Conservation (phyloP, 2,888 invertebrate species). For the Caenorhabditis virilis region DNA sequence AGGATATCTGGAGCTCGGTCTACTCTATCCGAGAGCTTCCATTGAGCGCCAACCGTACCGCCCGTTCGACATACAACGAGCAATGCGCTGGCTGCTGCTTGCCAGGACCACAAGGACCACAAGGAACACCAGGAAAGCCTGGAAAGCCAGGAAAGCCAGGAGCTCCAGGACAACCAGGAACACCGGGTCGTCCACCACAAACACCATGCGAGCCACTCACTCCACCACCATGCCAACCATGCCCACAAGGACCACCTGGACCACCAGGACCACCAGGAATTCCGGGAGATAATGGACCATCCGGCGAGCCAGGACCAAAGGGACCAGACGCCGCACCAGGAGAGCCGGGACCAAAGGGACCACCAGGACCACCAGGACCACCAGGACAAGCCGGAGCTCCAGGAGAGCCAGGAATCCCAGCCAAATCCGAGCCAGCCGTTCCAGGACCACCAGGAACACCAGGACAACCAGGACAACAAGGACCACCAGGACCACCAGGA, state of each 20-base stretch:
- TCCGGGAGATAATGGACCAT: constrained; percentile 56
- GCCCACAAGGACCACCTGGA: constrained; percentile 58
- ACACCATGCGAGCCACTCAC: constrained; percentile 55
- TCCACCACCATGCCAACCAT: constrained; percentile 59
- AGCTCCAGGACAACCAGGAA: constrained; percentile 57
- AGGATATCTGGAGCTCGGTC: constrained; percentile 55
- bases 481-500: constrained; percentile 56
- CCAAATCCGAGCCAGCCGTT: constrained; percentile 51
- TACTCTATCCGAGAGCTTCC: constrained; percentile 54
- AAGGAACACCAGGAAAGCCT: constrained; percentile 55
- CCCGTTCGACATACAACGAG: constrained; percentile 51
- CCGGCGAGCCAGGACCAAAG: constrained; percentile 54
- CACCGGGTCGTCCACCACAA: constrained; percentile 59
- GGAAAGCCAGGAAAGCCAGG: constrained; percentile 61
- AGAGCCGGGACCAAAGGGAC: constrained; percentile 60
- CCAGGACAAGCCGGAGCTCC: constrained; percentile 55
- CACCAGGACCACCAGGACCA: constrained; percentile 53
- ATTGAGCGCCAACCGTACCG: constrained; percentile 53
- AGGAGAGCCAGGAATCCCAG: constrained; percentile 52
- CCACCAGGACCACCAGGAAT: constrained; percentile 58
- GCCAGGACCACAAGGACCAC: constrained; percentile 57
- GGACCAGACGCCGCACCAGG: constrained; percentile 58
- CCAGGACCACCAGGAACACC: constrained; percentile 59
- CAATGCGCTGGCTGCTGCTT: constrained; percentile 59
- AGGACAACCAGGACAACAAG: constrained; percentile 52